Conservation (phyloP, 2,888 invertebrate species). For the Liopterus haemorrhoidalis region DNA sequence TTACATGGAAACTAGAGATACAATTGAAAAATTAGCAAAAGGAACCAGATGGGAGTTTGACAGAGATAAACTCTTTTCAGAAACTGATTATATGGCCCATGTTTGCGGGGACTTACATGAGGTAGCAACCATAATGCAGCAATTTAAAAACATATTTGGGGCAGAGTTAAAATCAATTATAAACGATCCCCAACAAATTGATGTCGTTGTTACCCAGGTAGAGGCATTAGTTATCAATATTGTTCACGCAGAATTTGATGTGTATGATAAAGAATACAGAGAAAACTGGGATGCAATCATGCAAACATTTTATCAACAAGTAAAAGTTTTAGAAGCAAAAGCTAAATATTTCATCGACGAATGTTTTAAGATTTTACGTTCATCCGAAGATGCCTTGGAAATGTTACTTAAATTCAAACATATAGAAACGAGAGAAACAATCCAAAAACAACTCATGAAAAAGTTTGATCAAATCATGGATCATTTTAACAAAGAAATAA, state of each 20-base stretch:
- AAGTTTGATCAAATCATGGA: conserved; percentile 81
- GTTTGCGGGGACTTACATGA: conserved; percentile 76
- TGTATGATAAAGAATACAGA: conserved; percentile 70
- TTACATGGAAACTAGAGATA: conserved; percentile 72
- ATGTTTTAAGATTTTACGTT: conserved; percentile 74
- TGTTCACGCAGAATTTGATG: conserved; percentile 73
- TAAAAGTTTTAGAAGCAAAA: conserved; percentile 68
- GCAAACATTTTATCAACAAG: conserved; percentile 69
- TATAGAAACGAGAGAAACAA: conserved; percentile 67
- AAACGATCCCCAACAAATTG: conserved; percentile 79
- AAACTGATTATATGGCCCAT: conserved; percentile 76
- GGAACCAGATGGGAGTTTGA: conserved; percentile 91
- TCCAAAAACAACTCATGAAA: conserved; percentile 65
- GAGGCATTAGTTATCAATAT: conserved; percentile 70
- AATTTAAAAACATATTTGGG: conserved; percentile 68
- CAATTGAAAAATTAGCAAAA: conserved; percentile 79
- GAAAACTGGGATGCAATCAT: conserved; percentile 84
- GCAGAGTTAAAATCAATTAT: conserved; percentile 80
- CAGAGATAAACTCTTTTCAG: conserved; percentile 69
- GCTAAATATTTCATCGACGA: conserved; percentile 80
- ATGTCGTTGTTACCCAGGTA: conserved; percentile 75
- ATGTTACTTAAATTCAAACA: conserved; percentile 74
- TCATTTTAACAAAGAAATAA: conserved; percentile 80
- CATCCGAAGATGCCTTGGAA: conserved; percentile 75
- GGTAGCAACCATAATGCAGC: conserved; percentile 53